Evolutionary conservation across 2,888 invertebrate species (phyloP), one percentile per base, ranked within the genome.

Genomic region (Leptopilina drosophilae): DNA sequence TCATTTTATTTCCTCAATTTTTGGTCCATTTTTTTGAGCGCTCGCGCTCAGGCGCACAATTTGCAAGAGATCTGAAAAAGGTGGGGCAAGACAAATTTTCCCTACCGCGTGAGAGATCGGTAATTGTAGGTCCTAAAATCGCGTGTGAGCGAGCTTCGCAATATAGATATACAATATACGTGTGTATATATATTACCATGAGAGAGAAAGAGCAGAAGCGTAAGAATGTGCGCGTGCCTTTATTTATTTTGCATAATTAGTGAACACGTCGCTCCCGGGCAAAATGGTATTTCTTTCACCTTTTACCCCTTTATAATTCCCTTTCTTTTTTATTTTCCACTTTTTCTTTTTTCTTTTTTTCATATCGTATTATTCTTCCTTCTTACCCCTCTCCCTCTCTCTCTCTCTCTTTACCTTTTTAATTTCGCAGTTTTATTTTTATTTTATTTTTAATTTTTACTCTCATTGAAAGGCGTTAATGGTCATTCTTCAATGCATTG

Each of bases 121-220:
- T 88, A 88, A 88, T 88, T 88, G 87, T 83, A 59, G 86, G 83
- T 84, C 87, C 84, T 85, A 85, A 87, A 88, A 88, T 88, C 87
- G 88, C 89, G 87, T 88, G 87, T 85, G 84, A 11, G 20, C 26
- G 20, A 69, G 14, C 46, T 46, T 46, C 46, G 9, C 7, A 46
- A 46, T 46, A 46, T 46, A 46, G 7, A 46, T 46, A 46, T 46
- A 46, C 9, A 46, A 46, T 46, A 9, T 46, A 6, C 9, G 9
- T 46, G 6, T 46, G 6, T 46, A 46, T 46, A 3, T 46, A 46
- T 9, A 46, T 46, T n/a, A n/a, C n/a, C n/a, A n/a, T n/a, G 20
- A 11, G 53, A 14, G 26, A 49, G 49, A 69, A 49, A 69, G 53
- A 69, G 26, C 69, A 78, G 83, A 84, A 84, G 84, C 84, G 85